Percentiles rank a stretch among this genome's conserved stretches.
Conservation (phyloP, 1,140 invertebrate genomes). For the Orchestia grillus region DNA sequence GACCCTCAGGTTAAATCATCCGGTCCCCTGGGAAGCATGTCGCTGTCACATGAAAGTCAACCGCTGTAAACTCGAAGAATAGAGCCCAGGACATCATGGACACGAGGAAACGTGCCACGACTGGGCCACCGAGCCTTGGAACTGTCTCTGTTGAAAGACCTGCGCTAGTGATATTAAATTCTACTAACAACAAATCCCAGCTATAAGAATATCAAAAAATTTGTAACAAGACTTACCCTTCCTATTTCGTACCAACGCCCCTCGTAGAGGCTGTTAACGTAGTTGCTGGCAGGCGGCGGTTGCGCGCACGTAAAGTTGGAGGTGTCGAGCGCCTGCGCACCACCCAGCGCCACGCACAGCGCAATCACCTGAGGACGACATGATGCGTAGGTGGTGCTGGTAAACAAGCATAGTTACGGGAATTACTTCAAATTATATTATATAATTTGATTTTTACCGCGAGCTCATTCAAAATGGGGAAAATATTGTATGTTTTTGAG, state of each 20-base stretch:
- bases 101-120: background rate
- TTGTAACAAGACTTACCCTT: background rate
- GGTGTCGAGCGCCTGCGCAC: background rate
- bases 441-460: no score
- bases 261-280: conserved; percentile 18
- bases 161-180: background rate
- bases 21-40: no score
- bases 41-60: no score
- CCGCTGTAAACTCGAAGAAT: no score
- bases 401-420: no score
- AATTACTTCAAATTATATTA: no score
- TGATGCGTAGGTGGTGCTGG: background rate
- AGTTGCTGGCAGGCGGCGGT: conserved; percentile 9
- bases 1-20: no score
- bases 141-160: background rate
- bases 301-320: background rate
- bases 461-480: no score
- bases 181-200: background rate
- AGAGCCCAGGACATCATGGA: no score
- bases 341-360: background rate
- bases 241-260: conserved; percentile 33
- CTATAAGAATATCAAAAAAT: background rate
- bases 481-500: no score
- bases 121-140: background rate
- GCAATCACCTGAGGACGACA: background rate